A percentile compares a stretch with the other conserved stretches of the same genome.
Evolutionary conservation across 2,888 invertebrate genomes (phyloP).

Genomic region (Agonopterix alstromeriana): DNA sequence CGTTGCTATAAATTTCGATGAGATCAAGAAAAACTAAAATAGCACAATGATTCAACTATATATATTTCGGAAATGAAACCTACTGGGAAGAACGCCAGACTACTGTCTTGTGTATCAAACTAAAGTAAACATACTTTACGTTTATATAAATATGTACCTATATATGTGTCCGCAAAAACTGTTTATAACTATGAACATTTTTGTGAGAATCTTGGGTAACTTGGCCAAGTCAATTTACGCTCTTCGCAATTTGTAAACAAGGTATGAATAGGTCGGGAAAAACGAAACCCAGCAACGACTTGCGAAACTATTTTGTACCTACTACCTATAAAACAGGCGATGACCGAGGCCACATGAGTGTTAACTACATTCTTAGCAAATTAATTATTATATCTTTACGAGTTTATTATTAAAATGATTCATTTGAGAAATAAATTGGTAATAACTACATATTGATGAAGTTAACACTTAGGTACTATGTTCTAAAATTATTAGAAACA

Average conservation of each 20-base stretch:
- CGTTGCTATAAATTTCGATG: background rate
- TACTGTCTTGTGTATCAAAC: conserved; percentile 2
- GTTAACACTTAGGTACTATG: background rate
- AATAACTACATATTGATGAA: no score
- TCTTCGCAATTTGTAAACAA: conserved; percentile 20
- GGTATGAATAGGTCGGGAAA: conserved; percentile 30
- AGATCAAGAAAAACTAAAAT: background rate
- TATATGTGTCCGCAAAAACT: no score
- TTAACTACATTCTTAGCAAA: background rate
- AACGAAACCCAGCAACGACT: conserved; percentile 27
- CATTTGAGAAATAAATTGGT: no score
- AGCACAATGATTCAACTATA: background rate
- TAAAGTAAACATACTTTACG: background rate
- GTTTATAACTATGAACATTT: conserved; percentile 18
- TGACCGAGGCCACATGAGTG: conserved; percentile 8
- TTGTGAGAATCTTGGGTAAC: conserved; percentile 20
- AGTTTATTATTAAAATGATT: no score
- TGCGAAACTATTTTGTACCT: conserved; percentile 20
- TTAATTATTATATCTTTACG: no score
- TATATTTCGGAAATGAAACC: conserved; percentile 1
- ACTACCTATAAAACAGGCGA: conserved; percentile 6
- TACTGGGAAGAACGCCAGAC: conserved; percentile 4
- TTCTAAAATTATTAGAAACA: background rate
- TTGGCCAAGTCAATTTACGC: conserved; percentile 28
- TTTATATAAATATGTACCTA: no score